phyloP scores from a whole-genome alignment of 2,797 vertebrate genomes.

The Coendou prehensilis region DNA sequence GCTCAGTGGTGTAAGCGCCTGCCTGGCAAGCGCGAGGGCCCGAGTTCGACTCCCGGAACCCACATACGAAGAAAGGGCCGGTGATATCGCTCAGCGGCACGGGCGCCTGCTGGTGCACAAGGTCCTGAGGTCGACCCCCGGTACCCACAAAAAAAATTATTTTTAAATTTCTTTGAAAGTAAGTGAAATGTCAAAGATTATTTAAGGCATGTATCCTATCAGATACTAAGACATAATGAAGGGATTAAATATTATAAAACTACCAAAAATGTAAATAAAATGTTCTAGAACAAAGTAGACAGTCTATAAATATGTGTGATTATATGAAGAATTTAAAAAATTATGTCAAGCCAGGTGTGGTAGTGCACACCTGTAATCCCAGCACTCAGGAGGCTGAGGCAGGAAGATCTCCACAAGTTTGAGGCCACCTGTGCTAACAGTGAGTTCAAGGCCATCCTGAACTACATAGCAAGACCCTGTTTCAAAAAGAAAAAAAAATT shows the following conservation, averaged over 20 bases:
- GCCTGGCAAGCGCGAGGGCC: too few species aligned
- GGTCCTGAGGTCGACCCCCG: too few species aligned
- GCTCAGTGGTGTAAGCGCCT: too few species aligned
- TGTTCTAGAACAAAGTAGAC: neutral
- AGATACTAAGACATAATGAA: neutral
- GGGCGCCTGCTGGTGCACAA: too few species aligned
- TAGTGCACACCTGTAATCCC: neutral
- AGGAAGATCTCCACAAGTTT: neutral
- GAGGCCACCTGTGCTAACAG: neutral
- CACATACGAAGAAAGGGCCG: too few species aligned
- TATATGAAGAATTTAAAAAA: neutral
- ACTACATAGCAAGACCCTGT: neutral
- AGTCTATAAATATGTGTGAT: neutral
- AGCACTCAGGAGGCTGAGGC: neutral
- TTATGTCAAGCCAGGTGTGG: neutral
- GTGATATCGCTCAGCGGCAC: too few species aligned
- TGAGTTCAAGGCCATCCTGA: neutral
- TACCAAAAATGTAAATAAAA: neutral
- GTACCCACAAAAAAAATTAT: neutral
- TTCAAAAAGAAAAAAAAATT: neutral
- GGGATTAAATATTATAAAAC: conserved; percentile 31
- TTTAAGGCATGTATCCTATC: neutral
- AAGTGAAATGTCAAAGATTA: neutral
- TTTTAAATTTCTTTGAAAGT: conserved; percentile 29
- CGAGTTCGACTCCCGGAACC: too few species aligned